Conservation (phyloP, 92 coral and sea anemone genomes). For the Zoanthus sociatus region DNA sequence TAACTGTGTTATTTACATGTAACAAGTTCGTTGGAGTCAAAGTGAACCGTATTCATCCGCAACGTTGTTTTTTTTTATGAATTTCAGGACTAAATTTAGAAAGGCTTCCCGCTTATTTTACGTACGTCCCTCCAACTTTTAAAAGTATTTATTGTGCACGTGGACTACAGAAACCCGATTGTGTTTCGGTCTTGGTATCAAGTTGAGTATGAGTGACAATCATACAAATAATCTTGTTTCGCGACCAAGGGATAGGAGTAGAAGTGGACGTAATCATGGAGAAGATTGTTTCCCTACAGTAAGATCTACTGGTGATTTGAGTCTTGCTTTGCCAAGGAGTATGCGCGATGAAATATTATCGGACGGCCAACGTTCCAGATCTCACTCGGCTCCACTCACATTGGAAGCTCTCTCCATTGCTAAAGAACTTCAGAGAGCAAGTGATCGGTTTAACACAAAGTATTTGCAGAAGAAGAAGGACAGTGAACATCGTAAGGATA, state of each 20-base stretch:
- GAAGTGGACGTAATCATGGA: not conserved
- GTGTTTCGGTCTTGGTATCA: not conserved
- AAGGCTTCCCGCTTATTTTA: not conserved
- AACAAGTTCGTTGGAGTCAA: not conserved
- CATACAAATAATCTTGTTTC: not conserved
- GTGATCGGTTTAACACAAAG: conserved; percentile 56
- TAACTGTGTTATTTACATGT: not conserved
- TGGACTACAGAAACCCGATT: not conserved
- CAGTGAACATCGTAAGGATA: conserved; percentile 21
- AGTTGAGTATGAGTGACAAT: conserved; percentile 16
- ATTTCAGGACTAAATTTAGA: not conserved
- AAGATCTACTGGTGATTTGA: conserved; percentile 42
- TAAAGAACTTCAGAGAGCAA: conserved; percentile 58
- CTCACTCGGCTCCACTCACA: conserved; percentile 69
- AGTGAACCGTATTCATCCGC: not conserved
- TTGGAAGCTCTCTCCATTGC: conserved; percentile 62
- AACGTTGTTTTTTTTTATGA: not conserved
- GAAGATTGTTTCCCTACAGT: not conserved
- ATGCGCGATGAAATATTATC: conserved; percentile 13
- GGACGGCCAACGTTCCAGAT: conserved; percentile 65
- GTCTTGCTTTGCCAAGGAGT: conserved; percentile 26
- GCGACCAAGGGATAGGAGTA: not conserved
- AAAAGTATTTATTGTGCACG: not conserved
- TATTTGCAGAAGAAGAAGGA: conserved; percentile 26
- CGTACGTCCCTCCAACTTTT: not conserved